Base-by-base conservation (phyloP, 2,797 vertebrate species). In the Phoeniculus purpureus region DNA sequence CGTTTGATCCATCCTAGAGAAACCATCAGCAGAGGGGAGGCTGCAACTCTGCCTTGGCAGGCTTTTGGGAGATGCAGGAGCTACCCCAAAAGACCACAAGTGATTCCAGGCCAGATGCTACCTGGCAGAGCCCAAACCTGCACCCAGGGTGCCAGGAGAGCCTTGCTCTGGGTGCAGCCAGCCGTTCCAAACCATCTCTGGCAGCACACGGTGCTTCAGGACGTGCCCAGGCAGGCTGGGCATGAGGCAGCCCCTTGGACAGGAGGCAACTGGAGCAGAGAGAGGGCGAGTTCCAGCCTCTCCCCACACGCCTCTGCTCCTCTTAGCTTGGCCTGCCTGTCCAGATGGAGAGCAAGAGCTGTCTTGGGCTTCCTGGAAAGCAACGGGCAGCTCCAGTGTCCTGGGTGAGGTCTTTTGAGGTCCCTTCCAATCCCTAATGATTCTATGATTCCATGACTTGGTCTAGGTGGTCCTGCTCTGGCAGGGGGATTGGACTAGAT, bases 311-410 rank as follows among this genome's bases (percentile, higher is more conserved):
- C 54, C 65, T 60, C 82, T 32, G 3, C 59, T 50, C 65, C 18
- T 6, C 1, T 12, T 8, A 40, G 52, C 52, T 71, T 2, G 4
- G 22, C 3, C 23, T 22, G 1, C 62, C 9, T 7, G 10, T 22
- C 78, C 52, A 20, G 23, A 4, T 15, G 56, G 31, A 34, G 54
- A 1, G 12, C 45, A 15, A 61, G 23, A 43, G 22, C 4, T 34
- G 4, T 6, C 27, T 9, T 26, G 21, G 32, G 23, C 71, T 87
- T 73, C 66, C 71, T 81, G 65, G 65, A 59, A 87, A 90, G 84
- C 60, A 27, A 18, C 1, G 4, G 43, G 61, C 31, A 59, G 15
- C 25, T 26, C 34, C 9, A 40, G 43, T 8, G 29, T 19, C 60
- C 29, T 34, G 61, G 29, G 37, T 58, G 37, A 7, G 43, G 43